Evolutionary conservation across 2,113 vertebrate genomes (phyloP), one percentile per base, ranked within the genome.

Genomic region (Apodemus sylvaticus): DNA sequence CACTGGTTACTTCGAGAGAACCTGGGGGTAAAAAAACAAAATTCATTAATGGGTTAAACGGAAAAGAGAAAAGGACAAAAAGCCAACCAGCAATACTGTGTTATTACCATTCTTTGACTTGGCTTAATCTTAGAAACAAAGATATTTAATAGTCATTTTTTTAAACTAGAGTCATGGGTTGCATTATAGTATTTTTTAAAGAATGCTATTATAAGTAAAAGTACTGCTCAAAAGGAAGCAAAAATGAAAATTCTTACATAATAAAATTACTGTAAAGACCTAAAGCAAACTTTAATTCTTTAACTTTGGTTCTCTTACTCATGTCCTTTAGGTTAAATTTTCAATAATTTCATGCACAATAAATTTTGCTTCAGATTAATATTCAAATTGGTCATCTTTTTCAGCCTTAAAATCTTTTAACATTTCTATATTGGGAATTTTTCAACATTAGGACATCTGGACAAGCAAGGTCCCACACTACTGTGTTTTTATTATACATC

Each of bases 11-110:
- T 96, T 81, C 62, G 77, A 93, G 90, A 89, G 55, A 95, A 96
- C 93, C 98, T 97, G 62, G 24, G 14, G 7, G 89, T n/a, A n/a
- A n/a, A 93, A 94, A 93, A 95, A 2, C 90, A 5, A 91, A 53
- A 2, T 92, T 83, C 93, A 78, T 96, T 87, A 89, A 86, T 36
- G n/a, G 95, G 19, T 36, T 83, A 24, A 36, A 48, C 19, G 11
- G 24, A 26, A 20, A 31, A 78, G 86, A 79, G 6, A 68, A 78
- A 45, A 42, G 19, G 34, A 68, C n/a, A 73, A 9, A 39, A 92
- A 73, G 82, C 9, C 39, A 91, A 86, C 55, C 74, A 95, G 92
- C 7, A 7, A 64, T n/a, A 86, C n/a, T 89, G 90, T 86, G 92
- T 62, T 62, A 83, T 26, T 60, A 76, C 3, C 8, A 87, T 36